Evolutionary conservation across 2,797 vertebrate species (phyloP).

Genomic region (Hybognathus amarus): DNA sequence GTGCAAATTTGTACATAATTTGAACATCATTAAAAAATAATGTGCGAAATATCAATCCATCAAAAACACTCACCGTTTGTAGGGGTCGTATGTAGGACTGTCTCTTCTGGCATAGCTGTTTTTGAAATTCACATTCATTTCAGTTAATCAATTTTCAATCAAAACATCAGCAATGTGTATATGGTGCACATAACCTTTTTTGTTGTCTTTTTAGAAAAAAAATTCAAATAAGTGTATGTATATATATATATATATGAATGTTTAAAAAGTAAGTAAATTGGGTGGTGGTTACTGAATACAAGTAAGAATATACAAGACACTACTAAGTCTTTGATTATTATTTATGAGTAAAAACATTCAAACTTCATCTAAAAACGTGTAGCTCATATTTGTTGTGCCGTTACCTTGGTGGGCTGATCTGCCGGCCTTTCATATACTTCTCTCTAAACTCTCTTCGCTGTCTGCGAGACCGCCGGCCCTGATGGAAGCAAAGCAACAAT

Average conservation of each 20-base stretch:
- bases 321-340: neutral
- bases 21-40: neutral
- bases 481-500: slow-evolving; percentile 21
- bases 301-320: neutral
- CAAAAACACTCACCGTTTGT: slow-evolving; percentile 85
- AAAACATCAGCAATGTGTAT: neutral
- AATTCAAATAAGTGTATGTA: neutral
- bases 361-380: neutral
- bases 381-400: neutral
- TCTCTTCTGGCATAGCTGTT: slow-evolving; percentile 92
- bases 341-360: neutral
- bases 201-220: neutral
- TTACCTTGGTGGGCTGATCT: slow-evolving; percentile 97
- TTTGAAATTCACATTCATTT: slow-evolving; percentile 39
- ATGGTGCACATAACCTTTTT: neutral
- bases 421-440: slow-evolving; percentile 93
- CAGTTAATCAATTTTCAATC: neutral
- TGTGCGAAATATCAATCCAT: neutral
- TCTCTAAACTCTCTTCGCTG: slow-evolving; percentile 95
- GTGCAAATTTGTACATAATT: neutral
- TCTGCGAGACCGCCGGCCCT: slow-evolving; percentile 93
- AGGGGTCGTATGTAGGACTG: slow-evolving; percentile 97
- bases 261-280: neutral
- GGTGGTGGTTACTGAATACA: neutral
- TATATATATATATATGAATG: too few relatives aligned